phyloP scores from a whole-genome alignment of 2,113 vertebrate species.

The Oriolus oriolus region DNA sequence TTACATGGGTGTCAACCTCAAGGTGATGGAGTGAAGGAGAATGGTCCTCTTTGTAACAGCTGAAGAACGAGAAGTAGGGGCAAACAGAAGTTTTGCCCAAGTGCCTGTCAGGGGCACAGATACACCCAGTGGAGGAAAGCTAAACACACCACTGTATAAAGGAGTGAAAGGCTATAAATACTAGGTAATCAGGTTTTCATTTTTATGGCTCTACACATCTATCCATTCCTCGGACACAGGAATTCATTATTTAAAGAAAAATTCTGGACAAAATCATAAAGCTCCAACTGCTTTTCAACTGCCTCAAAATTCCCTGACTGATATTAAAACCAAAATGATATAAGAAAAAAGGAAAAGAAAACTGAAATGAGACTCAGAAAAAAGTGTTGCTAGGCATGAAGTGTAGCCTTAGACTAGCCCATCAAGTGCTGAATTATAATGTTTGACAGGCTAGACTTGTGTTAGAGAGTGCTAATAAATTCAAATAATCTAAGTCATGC shows the following conservation, averaged over 20 bases:
- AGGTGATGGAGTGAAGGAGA: background rate
- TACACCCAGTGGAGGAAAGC: background rate
- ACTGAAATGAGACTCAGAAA: background rate
- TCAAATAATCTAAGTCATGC: rapidly evolving
- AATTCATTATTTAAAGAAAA: slow-evolving; percentile 20
- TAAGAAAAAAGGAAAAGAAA: background rate
- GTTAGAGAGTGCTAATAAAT: background rate
- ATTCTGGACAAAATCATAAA: background rate
- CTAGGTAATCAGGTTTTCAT: background rate
- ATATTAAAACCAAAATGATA: background rate
- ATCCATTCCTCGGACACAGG: background rate
- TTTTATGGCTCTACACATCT: background rate
- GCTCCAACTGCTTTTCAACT: background rate
- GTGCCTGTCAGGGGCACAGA: background rate
- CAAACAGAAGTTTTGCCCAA: slow-evolving; percentile 13
- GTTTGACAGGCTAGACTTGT: background rate
- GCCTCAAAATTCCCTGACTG: background rate
- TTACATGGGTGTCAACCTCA: background rate
- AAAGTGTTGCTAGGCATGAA: background rate
- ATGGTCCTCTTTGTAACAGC: background rate
- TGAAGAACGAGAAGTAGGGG: background rate
- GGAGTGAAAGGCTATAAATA: background rate
- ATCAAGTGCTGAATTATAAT: background rate
- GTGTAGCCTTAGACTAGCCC: background rate
- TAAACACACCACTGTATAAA: background rate